These are phyloP conservation scores for Drosophila eohydei DNA, from an alignment of 2,888 invertebrate species.

Conservation along the genomic window DNA sequence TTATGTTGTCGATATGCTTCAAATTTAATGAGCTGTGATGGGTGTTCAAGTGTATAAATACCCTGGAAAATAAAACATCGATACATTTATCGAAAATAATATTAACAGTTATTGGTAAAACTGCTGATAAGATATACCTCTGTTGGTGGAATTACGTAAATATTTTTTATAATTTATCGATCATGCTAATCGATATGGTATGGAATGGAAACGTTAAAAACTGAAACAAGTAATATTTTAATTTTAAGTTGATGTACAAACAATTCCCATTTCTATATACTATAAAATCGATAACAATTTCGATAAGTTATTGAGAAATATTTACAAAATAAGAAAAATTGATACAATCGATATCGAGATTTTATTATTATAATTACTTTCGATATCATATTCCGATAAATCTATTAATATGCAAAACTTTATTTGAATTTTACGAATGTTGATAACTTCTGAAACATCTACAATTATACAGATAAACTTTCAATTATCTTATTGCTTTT, in stretches of 20 bases:
- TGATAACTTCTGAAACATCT: too few relatives aligned
- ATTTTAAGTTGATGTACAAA: neutral
- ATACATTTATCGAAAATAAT: neutral
- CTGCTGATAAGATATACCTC: too few relatives aligned
- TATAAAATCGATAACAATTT: neutral
- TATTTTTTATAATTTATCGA: neutral
- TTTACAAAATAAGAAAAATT: neutral
- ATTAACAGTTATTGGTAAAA: too few relatives aligned
- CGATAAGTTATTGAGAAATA: neutral
- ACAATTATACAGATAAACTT: too few relatives aligned
- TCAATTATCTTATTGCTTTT: too few relatives aligned
- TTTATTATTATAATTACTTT: too few relatives aligned
- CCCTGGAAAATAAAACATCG: neutral
- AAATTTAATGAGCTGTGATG: neutral
- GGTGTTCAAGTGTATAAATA: conserved; percentile 1
- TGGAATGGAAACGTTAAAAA: too few relatives aligned
- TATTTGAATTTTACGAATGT: too few relatives aligned
- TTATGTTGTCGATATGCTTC: conserved; percentile 39
- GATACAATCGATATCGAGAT: too few relatives aligned
- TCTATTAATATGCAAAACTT: too few relatives aligned
- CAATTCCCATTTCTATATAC: neutral
- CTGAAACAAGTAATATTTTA: neutral
- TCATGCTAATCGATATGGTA: neutral
- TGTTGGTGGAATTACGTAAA: neutral
- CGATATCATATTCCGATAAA: too few relatives aligned